Evolutionary conservation across 35 echinoderm and acorn worm species (phyloP).

Genomic region (Ptychodera flava): DNA sequence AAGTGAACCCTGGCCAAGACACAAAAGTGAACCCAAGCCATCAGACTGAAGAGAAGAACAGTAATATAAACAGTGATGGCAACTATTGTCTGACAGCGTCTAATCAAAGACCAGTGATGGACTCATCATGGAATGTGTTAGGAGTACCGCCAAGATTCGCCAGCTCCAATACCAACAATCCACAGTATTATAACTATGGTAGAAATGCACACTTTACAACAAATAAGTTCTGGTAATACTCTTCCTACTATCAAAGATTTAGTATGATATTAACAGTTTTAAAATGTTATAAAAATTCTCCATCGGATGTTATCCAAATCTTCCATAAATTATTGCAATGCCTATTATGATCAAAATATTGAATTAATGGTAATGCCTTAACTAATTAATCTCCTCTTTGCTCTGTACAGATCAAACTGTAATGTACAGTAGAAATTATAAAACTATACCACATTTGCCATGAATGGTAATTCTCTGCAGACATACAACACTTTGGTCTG

Average conservation of each 20-base stretch:
- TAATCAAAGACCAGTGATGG: slow-evolving; percentile 35
- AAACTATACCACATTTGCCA: no score
- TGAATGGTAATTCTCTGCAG: no score
- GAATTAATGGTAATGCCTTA: neutral
- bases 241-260: neutral
- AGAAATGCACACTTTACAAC: slow-evolving; percentile 8
- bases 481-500: no score
- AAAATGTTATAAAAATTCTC: neutral
- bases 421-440: no score
- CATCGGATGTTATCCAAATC: neutral
- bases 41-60: neutral
- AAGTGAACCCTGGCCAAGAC: neutral
- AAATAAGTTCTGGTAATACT: slow-evolving; percentile 25
- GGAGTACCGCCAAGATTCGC: slow-evolving; percentile 59
- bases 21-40: neutral
- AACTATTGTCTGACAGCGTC: slow-evolving; percentile 63
- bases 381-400: neutral
- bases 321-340: neutral
- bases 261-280: slow-evolving; percentile 5
- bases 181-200: slow-evolving; percentile 15
- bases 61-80: slow-evolving; percentile 54
- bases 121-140: slow-evolving; percentile 85
- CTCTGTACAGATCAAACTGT: neutral
- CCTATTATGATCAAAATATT: neutral
- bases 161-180: neutral